Percentiles rank a stretch among this genome's conserved stretches.
Conservation (phyloP, 2,797 vertebrate species). For the Spinibarbus caldwelli region DNA sequence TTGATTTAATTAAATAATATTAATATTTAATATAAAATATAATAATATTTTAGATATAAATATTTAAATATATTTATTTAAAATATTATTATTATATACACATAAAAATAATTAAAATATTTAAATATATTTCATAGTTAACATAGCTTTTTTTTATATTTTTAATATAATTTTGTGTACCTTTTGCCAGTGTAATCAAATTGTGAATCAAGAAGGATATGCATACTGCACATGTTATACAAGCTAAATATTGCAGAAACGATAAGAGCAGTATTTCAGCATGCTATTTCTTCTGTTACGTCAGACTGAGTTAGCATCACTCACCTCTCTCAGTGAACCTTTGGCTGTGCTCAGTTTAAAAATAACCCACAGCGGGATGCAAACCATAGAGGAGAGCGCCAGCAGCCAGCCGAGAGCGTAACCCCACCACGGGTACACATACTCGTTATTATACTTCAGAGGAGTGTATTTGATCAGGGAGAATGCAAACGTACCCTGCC, state of each 20-base stretch:
- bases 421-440: conserved; percentile 95
- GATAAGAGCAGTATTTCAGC: not conserved
- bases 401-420: conserved; percentile 92
- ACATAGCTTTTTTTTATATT: not conserved
- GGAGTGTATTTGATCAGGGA: conserved; percentile 94
- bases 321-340: conserved; percentile 89
- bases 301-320: not conserved
- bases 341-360: conserved; percentile 84
- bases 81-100: too few species aligned
- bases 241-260: not conserved
- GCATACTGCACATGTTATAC: not conserved
- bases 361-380: conserved; percentile 85
- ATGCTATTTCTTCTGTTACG: not conserved
- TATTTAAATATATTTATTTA: too few species aligned
- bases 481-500: conserved; percentile 92
- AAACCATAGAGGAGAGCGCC: conserved; percentile 93
- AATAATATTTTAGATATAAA: too few species aligned
- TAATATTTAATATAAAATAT: too few species aligned
- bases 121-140: too few species aligned
- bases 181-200: too few species aligned
- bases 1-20: too few species aligned
- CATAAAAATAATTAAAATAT: too few species aligned
- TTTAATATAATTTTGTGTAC: too few species aligned
- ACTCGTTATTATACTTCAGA: conserved; percentile 94
- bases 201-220: not conserved